Conservation (phyloP, 2,113 vertebrate species). For the Ptyas mucosa region DNA sequence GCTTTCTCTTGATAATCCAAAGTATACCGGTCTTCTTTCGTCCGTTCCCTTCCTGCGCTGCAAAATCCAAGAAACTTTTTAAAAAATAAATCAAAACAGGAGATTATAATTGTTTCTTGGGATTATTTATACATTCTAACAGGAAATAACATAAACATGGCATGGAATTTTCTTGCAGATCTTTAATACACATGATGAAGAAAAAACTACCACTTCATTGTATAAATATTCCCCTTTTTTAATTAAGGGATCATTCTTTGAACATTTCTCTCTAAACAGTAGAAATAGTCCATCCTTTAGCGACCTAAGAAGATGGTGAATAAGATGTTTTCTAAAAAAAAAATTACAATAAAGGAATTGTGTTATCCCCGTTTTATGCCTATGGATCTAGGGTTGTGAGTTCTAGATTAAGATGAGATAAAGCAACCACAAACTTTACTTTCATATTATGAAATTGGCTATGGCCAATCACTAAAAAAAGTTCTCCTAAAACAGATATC, state of each 20-base stretch:
- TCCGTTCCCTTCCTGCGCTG: conserved; percentile 92
- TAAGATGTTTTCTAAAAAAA: background rate
- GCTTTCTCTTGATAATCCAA: conserved; percentile 96
- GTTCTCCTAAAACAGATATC: background rate
- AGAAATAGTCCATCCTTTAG: background rate
- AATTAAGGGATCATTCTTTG: background rate
- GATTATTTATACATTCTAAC: background rate
- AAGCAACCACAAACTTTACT: background rate
- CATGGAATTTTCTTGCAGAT: background rate
- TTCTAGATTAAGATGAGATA: background rate
- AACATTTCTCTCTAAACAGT: background rate
- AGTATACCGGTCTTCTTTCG: conserved; percentile 87
- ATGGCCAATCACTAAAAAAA: background rate
- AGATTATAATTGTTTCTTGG: background rate
- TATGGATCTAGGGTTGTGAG: background rate
- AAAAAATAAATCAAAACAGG: background rate
- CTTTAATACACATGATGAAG: background rate
- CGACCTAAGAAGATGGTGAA: background rate
- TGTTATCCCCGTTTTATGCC: background rate
- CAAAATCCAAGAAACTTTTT: conserved; percentile 44
- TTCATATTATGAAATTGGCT: background rate
- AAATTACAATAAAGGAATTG: background rate
- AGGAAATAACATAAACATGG: background rate
- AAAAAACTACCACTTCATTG: background rate
- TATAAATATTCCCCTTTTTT: background rate